Evolutionary conservation across 1,140 invertebrate species (phyloP), one percentile per base, ranked within the genome.

Genomic region (Plodia interpunctella): DNA sequence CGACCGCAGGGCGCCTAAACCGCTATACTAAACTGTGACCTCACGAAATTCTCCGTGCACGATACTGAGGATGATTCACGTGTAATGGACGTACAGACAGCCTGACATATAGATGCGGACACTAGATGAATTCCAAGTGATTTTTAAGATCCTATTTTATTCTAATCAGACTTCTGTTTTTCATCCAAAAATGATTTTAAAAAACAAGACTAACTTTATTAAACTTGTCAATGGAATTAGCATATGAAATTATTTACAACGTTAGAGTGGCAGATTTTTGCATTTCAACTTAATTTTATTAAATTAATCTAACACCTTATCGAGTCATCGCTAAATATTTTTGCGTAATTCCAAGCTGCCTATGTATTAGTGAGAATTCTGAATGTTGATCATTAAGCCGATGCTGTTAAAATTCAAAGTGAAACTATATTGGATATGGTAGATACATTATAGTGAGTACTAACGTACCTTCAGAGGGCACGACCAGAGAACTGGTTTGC

Each of bases 11-110:
- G 82, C 83, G 76, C 78, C 74, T 77, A 80, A 77, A 87, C 85
- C 85, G 85, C 85, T 88, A 88, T 80, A 85, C 66, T 87, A 87
- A 86, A 88, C 85, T 87, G 80, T 85, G 82, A 88, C 83, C 85
- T 86, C 83, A 88, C 83, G 83, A 87, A 88, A 88, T 86, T 80
- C 80, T 78, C 74, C 60, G 60, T 62, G 76, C 79, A 86, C 78
- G 78, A 78, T 83, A 81, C 79, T 55, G 72, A 66, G 67, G 70
- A 80, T 86, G 84, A 87, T 79, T 85, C 83, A 88, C 68, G 69
- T 77, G 62, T 81, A 87, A 84, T 83, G 76, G 74, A 80, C 76
- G 60, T 65, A 69, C 62, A 64, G 71, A 77, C 70, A 65, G 66
- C 38, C 74, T 76, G 80, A 83, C 78, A 74, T 74, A 70, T 76